phyloP scores from a whole-genome alignment of 2,113 vertebrate species.

The Tupaia tana region DNA sequence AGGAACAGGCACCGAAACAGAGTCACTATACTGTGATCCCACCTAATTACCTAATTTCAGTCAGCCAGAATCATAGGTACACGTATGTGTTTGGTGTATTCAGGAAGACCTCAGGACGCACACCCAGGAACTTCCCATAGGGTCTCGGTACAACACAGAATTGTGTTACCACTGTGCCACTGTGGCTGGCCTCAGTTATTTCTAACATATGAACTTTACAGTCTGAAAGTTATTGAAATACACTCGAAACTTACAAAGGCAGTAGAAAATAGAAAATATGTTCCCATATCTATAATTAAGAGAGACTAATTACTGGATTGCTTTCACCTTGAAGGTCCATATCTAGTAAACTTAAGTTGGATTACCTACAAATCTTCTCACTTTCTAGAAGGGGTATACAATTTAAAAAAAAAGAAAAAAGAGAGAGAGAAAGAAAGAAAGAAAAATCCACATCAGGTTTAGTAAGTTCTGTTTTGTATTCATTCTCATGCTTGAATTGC shows the following conservation, averaged over 20 bases:
- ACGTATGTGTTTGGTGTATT: too few relatives aligned
- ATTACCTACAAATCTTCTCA: background rate
- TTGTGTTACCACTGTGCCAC: too few relatives aligned
- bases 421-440: too few relatives aligned
- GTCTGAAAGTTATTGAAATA: background rate
- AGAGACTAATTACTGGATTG: constrained; percentile 25
- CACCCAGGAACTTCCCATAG: too few relatives aligned
- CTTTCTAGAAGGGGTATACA: constrained; percentile 13
- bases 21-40: too few relatives aligned
- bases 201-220: constrained; percentile 6
- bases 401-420: constrained; percentile 36
- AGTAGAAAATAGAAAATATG: background rate
- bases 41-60: too few relatives aligned
- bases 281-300: constrained; percentile 1
- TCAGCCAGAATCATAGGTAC: too few relatives aligned
- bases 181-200: background rate
- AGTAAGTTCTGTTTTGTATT: constrained; percentile 69
- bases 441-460: constrained; percentile 36
- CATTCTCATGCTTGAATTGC: constrained; percentile 65
- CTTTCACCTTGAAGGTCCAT: background rate
- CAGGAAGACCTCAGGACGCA: too few relatives aligned
- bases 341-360: constrained; percentile 45
- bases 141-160: too few relatives aligned
- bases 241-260: background rate
- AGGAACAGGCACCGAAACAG: too few relatives aligned